Evolutionary conservation across 2,888 invertebrate species (phyloP), one percentile per base, ranked within the genome.

Genomic region (Gastracanthus pulcherrimus): DNA sequence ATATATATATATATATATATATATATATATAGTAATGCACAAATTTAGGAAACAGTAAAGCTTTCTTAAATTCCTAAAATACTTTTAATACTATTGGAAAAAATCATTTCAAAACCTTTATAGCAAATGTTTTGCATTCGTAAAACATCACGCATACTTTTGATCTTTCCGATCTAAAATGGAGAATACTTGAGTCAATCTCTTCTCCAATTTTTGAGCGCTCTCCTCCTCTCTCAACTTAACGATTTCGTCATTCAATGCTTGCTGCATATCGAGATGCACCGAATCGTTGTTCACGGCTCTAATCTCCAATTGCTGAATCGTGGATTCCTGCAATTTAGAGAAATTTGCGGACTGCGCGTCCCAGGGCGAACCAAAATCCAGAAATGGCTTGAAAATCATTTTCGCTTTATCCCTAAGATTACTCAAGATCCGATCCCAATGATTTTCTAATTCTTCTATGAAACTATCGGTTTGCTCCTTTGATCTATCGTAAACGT

Each of bases 171-270:
- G 76, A 71, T 82, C 83, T 36, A 85, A 55, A 19, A 82, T 82
- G 7, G 76, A 34, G n/a, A 76, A 58, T 34, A 85, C 72, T 55
- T 81, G 80, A 16, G n/a, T 23, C 36, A 85, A 58, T 38, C 58
- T 79, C 48, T 84, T 84, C 9, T 85, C 81, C 82, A 86, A 80
- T 62, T 76, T 84, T n/a, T 71, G 72, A 16, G 66, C 79, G 4
- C 58, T 82, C 5, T 82, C 70, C 16, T 83, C 82, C 69, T 84
- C 76, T 34, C 84, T 80, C 29, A 85, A 36, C 55, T 72, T 80
- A 9, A 60, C 13, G 7, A 80, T 19, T 29, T 82, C 82, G n/a
- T 1, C 9, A 34, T 72, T 29, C 1, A 80, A 38, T 31, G 67
- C 72, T 38, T 76, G 7, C 13, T 80, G 72, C 13, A 80, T 51